A percentile compares a stretch with the other conserved stretches of the same genome.
phyloP scores from a whole-genome alignment of 2,113 vertebrate genomes.

The Callopanchax toddi region DNA sequence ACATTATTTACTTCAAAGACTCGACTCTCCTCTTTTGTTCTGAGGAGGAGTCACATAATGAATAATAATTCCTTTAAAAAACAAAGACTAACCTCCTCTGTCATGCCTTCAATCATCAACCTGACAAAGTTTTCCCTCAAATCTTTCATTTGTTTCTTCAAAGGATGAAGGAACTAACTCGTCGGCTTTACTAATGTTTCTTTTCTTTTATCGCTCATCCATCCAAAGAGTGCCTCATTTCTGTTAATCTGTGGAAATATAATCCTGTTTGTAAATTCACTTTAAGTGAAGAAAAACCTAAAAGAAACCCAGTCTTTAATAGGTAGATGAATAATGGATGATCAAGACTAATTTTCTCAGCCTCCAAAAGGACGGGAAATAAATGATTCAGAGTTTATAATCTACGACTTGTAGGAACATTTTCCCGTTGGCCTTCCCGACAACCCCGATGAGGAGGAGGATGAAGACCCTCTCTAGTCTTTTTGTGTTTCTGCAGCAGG shows the following conservation, averaged over 20 bases:
- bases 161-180: not conserved
- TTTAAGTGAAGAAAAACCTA: not conserved
- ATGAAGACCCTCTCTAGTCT: not conserved
- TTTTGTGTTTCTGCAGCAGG: constrained; percentile 12
- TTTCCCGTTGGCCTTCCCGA: not conserved
- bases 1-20: too few relatives aligned
- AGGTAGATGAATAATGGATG: constrained; percentile 10
- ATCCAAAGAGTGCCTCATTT: too few relatives aligned
- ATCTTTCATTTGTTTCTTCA: not conserved
- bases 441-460: not conserved
- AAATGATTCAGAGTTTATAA: constrained; percentile 29
- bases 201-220: not conserved
- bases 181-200: not conserved
- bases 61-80: not conserved
- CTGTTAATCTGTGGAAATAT: not conserved
- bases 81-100: not conserved
- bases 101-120: not conserved
- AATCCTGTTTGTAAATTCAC: not conserved
- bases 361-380: constrained; percentile 7
- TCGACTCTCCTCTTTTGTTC: too few relatives aligned
- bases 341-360: constrained; percentile 5
- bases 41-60: too few relatives aligned
- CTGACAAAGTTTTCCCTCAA: not conserved
- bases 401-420: constrained; percentile 10
- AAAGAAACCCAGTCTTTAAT: not conserved